Evolutionary conservation across 2,888 invertebrate genomes (phyloP), one percentile per base, ranked within the genome.

Genomic region (Idaea dimidiata): DNA sequence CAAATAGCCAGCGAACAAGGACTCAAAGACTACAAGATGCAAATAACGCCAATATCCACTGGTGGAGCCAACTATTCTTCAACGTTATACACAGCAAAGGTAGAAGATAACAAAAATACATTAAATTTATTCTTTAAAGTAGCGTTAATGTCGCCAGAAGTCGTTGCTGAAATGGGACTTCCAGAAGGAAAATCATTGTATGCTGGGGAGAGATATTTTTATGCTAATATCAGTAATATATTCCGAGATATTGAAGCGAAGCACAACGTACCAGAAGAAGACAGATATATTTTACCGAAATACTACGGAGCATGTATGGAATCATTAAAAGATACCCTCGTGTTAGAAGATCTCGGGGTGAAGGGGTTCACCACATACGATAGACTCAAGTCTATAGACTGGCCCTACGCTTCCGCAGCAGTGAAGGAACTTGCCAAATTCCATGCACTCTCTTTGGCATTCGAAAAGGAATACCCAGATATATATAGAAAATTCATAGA

Each of bases 381-480:
- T 16, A 62, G 62, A 16, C 14, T 60, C 8, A 60, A 60, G 16
- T 59, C 65, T 4, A 43, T 62, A 31, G 59, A 62, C 16, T 62
- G 60, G 65, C 33, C 60, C 3, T 65, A 62, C 16, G 65, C 62
- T 10, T 31, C 53, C 4, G 33, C 18, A 59, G 62, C 62, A 14
- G 17, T 60, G 1, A 53, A 54, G 18, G 60, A 65, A 18, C 6
- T 65, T 1, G 62, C 60, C 1, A 65, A 59, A 53, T 33, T 65
- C 14, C 62, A 65, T 14, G 62, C 62, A 55, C 65, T 86, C 16
- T 86, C 86, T 0, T 81, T 86, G 10, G 83, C 83, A 0, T 76
- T 80, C 58, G 76, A 76, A 58, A 76, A 80, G 7, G 79, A 84
- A 60, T 70, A 82, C n/a, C 85, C 84, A 0, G 76, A 70, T 7